A percentile compares a stretch with the other conserved stretches of the same genome.
Evolutionary conservation across 2,113 vertebrate genomes (phyloP).

Genomic region (Pan troglodytes): DNA sequence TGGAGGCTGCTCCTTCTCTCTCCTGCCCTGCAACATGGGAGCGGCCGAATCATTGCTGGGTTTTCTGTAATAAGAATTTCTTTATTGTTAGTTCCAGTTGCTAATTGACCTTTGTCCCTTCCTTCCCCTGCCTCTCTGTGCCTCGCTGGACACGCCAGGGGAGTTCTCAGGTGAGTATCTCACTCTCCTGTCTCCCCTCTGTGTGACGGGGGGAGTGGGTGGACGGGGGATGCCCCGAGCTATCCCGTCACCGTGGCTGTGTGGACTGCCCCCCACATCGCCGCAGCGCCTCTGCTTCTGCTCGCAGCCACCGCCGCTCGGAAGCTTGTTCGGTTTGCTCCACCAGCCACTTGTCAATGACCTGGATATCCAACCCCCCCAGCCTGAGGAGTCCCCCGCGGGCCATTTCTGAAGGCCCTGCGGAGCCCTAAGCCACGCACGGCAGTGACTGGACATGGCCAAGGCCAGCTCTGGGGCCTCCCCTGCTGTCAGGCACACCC

Average conservation of each 20-base stretch:
- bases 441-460: neutral
- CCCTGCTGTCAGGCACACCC: neutral
- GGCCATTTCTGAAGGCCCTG: neutral
- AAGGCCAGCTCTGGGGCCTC: neutral
- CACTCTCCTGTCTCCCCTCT: conserved; percentile 77
- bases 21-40: conserved; percentile 80
- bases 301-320: conserved; percentile 55
- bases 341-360: neutral
- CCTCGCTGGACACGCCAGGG: conserved; percentile 94
- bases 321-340: conserved; percentile 10
- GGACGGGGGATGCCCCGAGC: conserved; percentile 80
- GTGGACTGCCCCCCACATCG: conserved; percentile 52
- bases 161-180: conserved; percentile 99
- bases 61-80: conserved; percentile 75
- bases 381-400: neutral
- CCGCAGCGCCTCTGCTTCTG: neutral
- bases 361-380: neutral
- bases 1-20: conserved; percentile 59
- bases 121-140: conserved; percentile 84
- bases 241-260: conserved; percentile 74
- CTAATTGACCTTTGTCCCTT: conserved; percentile 90
- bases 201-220: conserved; percentile 43
- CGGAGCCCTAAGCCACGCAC: neutral
- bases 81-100: conserved; percentile 85
- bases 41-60: conserved; percentile 78